phyloP scores from a whole-genome alignment of 2,797 vertebrate genomes.

The Ptychobarbus kaznakovi region DNA sequence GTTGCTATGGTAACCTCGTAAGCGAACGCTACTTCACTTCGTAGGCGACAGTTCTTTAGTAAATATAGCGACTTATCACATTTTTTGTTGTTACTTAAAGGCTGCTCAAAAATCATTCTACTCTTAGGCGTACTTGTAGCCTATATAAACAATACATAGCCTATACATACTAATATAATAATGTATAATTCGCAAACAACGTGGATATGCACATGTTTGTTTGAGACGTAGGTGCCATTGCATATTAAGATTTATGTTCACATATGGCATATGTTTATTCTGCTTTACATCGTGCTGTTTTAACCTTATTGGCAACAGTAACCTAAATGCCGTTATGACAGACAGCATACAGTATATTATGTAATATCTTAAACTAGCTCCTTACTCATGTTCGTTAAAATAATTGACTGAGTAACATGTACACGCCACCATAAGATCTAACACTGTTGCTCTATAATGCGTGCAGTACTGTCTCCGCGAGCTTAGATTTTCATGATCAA shows the following conservation, averaged over 20 bases:
- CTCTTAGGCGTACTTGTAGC: too few relatives aligned
- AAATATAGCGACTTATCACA: not conserved
- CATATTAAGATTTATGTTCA: not conserved
- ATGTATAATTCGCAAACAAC: not conserved
- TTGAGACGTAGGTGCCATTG: not conserved
- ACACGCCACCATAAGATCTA: constrained; percentile 37
- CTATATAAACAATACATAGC: not conserved
- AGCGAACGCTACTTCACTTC: not conserved
- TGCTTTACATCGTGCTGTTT: not conserved
- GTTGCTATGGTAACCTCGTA: constrained; percentile 16
- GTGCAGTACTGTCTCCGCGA: constrained; percentile 76
- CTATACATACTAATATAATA: not conserved
- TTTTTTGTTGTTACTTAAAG: not conserved
- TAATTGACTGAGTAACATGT: constrained; percentile 7
- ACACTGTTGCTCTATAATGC: constrained; percentile 67
- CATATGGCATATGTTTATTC: not conserved
- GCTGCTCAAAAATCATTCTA: not conserved
- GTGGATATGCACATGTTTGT: not conserved
- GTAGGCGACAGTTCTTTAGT: not conserved
- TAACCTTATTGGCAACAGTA: not conserved
- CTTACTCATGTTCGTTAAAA: constrained; percentile 55
- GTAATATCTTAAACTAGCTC: not conserved
- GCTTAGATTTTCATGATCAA: constrained; percentile 79
- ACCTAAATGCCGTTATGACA: not conserved
- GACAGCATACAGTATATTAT: not conserved